These are phyloP conservation scores for Poeciliopsis presidionis DNA, from an alignment of 2,797 vertebrate genomes.

Conservation along the genomic window DNA sequence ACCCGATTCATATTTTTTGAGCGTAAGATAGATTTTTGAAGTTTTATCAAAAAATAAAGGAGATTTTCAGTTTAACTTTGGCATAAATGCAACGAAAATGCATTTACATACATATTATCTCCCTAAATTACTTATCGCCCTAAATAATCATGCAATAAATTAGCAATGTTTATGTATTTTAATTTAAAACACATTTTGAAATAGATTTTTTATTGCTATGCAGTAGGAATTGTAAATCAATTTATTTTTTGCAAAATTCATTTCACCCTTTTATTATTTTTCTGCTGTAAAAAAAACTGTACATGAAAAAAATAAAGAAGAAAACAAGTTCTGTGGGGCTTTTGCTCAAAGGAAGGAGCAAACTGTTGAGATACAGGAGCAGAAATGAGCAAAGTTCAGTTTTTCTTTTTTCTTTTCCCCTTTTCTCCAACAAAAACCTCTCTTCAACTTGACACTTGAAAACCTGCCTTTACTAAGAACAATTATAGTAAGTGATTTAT, in stretches of 20 bases:
- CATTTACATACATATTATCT: too few relatives aligned
- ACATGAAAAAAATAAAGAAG: neutral
- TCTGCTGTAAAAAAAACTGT: neutral
- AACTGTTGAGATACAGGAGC: neutral
- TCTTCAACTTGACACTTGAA: slow-evolving; percentile 44
- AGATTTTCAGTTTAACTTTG: neutral
- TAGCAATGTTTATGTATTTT: neutral
- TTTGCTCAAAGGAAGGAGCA: neutral
- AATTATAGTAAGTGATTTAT: slow-evolving; percentile 77
- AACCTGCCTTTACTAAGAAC: slow-evolving; percentile 57
- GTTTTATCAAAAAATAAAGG: neutral
- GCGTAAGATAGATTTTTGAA: neutral
- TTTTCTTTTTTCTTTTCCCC: slow-evolving; percentile 7
- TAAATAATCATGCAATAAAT: neutral
- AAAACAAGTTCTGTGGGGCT: neutral
- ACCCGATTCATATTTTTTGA: neutral
- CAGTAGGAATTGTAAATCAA: neutral
- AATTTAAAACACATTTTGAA: neutral
- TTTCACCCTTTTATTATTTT: neutral
- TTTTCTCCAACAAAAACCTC: slow-evolving; percentile 23
- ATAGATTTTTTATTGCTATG: neutral
- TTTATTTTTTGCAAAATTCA: neutral
- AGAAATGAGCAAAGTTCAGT: neutral
- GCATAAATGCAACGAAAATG: neutral
- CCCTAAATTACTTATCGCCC: neutral